Percentiles rank a stretch among this genome's conserved stretches.
Evolutionary conservation across 2,113 vertebrate species (phyloP).

Genomic region (Sander vitreus): DNA sequence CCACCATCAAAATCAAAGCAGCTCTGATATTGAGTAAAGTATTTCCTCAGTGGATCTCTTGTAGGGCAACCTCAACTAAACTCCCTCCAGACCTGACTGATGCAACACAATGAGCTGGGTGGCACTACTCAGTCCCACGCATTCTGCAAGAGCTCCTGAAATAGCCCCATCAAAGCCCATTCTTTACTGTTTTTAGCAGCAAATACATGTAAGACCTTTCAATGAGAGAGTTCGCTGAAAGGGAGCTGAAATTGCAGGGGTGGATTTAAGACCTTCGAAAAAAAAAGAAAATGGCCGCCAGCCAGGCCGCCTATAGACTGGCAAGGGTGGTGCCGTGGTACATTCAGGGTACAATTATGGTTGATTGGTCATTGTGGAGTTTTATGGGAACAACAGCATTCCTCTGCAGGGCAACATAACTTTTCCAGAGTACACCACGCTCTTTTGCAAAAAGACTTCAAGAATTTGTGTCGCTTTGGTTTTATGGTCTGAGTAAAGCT

Average conservation of each 20-base stretch:
- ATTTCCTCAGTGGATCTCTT: constrained; percentile 16
- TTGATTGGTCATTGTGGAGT: constrained; percentile 58
- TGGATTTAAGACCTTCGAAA: constrained; percentile 48
- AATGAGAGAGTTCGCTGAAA: constrained; percentile 41
- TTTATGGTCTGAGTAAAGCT: constrained; percentile 43
- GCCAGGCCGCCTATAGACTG: constrained; percentile 42
- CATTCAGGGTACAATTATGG: constrained; percentile 68
- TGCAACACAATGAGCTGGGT: constrained; percentile 45
- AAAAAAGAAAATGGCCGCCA: constrained; percentile 51
- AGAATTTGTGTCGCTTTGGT: constrained; percentile 41
- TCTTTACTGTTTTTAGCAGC: constrained; percentile 47
- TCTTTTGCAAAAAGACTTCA: not conserved
- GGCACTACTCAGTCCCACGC: constrained; percentile 54
- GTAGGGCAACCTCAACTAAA: constrained; percentile 17
- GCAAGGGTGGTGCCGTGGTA: constrained; percentile 54
- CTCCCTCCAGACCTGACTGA: constrained; percentile 27
- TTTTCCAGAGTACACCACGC: not conserved
- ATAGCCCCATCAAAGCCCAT: constrained; percentile 47
- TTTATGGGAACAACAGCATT: constrained; percentile 51
- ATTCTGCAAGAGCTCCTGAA: constrained; percentile 62
- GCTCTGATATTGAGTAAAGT: constrained; percentile 2
- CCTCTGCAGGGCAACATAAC: constrained; percentile 22
- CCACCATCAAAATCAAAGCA: not conserved
- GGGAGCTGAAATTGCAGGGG: constrained; percentile 66
- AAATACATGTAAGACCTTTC: constrained; percentile 30